Evolutionary conservation across 2,888 invertebrate genomes (phyloP).

Genomic region (Schizotus pectinicornis): DNA sequence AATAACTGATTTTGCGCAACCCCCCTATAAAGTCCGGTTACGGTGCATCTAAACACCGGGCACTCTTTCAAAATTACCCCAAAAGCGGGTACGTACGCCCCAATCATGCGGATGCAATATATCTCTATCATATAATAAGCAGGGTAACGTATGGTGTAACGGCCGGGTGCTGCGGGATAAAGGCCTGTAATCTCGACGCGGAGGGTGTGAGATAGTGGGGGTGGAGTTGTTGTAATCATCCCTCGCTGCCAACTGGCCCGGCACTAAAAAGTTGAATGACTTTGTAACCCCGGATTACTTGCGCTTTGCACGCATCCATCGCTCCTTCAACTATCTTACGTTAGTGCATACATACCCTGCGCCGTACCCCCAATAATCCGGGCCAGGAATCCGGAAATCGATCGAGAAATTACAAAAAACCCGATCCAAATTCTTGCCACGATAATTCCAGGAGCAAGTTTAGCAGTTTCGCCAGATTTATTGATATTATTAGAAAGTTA

Average conservation of each 20-base stretch:
- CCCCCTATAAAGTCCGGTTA: too few relatives aligned
- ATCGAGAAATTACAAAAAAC: background rate
- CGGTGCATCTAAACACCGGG: constrained; percentile 7
- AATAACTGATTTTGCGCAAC: too few relatives aligned
- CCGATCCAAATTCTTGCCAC: too few relatives aligned
- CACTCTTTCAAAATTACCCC: constrained; percentile 49
- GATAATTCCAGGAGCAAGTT: too few relatives aligned
- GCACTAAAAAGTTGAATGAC: constrained; percentile 55
- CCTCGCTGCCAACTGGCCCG: constrained; percentile 51
- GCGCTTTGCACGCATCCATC: constrained; percentile 44
- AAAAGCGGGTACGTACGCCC: constrained; percentile 45
- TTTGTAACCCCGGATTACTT: constrained; percentile 48
- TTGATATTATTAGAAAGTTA: constrained; percentile 40
- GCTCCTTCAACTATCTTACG: constrained; percentile 33
- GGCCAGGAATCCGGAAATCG: constrained; percentile 2
- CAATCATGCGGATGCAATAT: constrained; percentile 51
- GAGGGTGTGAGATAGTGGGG: constrained; percentile 39
- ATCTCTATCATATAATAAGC: constrained; percentile 56
- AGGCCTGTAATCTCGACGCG: constrained; percentile 47
- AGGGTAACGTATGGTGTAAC: constrained; percentile 51
- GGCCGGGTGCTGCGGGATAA: constrained; percentile 46
- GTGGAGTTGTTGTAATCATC: constrained; percentile 46
- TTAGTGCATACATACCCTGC: background rate
- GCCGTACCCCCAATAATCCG: background rate
- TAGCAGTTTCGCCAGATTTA: constrained; percentile 27